Percentiles rank a stretch among this genome's conserved stretches.
Evolutionary conservation across 2,797 vertebrate genomes (phyloP).

Genomic region (Tadarida brasiliensis): DNA sequence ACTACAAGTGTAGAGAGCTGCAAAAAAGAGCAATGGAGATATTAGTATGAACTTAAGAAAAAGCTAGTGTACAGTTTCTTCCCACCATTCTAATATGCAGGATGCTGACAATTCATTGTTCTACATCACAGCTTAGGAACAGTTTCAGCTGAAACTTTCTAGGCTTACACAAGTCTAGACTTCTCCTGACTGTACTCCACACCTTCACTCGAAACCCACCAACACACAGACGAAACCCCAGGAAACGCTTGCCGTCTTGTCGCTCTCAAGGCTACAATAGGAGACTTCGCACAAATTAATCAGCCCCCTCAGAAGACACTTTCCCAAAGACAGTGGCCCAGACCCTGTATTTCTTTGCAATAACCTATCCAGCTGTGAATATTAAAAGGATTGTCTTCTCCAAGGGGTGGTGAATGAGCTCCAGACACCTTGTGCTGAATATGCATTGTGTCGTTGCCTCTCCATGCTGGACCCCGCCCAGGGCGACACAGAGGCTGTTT

Average conservation of each 20-base stretch:
- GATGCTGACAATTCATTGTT: not conserved
- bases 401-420: not conserved
- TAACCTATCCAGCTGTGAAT: not conserved
- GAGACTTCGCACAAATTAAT: not conserved
- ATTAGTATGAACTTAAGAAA: not conserved
- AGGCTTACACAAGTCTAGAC: not conserved
- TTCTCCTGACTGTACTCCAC: accelerated
- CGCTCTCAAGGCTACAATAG: not conserved
- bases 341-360: not conserved
- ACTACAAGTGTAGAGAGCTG: not conserved
- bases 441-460: accelerated
- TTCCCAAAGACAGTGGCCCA: not conserved
- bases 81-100: no score
- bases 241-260: not conserved
- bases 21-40: not conserved
- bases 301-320: not conserved
- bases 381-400: not conserved
- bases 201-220: not conserved
- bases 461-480: not conserved
- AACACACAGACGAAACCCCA: not conserved
- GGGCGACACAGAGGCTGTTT: not conserved
- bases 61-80: accelerated
- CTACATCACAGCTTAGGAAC: not conserved
- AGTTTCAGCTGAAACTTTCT: not conserved
- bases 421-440: no score